A percentile compares a stretch with the other conserved stretches of the same genome.
Evolutionary conservation across 2,797 vertebrate species (phyloP).

Genomic region (Scyliorhinus canicula): DNA sequence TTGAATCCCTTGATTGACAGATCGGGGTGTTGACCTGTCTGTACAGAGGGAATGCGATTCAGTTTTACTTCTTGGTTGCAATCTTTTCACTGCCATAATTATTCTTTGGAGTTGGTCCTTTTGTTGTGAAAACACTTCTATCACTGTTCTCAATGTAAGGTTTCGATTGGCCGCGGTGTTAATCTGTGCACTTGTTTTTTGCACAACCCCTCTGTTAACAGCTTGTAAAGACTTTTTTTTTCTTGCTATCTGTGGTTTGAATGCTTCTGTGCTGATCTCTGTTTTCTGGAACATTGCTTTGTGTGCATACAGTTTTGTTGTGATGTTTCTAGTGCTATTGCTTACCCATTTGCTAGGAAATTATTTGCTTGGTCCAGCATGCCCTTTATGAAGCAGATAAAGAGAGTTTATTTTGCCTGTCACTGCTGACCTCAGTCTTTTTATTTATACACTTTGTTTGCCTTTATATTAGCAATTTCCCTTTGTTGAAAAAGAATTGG

Average conservation of each 20-base stretch:
- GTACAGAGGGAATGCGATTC: conserved; percentile 16
- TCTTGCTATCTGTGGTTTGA: background rate
- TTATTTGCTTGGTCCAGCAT: background rate
- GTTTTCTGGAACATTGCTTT: background rate
- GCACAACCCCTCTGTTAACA: conserved; percentile 12
- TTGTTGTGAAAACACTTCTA: conserved; percentile 20
- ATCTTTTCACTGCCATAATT: conserved; percentile 12
- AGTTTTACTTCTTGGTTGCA: conserved; percentile 12
- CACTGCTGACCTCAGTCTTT: background rate
- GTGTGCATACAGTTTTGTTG: background rate
- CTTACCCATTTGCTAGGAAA: background rate
- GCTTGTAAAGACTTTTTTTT: background rate
- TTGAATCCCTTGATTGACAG: conserved; percentile 17
- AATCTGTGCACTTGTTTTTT: conserved; percentile 5
- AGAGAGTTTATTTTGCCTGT: background rate
- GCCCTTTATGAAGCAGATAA: background rate
- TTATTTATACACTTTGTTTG: background rate
- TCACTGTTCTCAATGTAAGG: conserved; percentile 14
- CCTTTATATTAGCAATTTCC: background rate
- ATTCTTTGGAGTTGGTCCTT: conserved; percentile 23
- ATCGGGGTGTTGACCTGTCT: conserved; percentile 17
- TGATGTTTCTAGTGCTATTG: background rate
- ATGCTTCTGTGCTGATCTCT: background rate
- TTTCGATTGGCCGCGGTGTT: background rate
- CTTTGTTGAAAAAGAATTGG: background rate